These are phyloP conservation scores for Sciurus carolinensis DNA, from an alignment of 2,797 vertebrate species.

Conservation along the genomic window DNA sequence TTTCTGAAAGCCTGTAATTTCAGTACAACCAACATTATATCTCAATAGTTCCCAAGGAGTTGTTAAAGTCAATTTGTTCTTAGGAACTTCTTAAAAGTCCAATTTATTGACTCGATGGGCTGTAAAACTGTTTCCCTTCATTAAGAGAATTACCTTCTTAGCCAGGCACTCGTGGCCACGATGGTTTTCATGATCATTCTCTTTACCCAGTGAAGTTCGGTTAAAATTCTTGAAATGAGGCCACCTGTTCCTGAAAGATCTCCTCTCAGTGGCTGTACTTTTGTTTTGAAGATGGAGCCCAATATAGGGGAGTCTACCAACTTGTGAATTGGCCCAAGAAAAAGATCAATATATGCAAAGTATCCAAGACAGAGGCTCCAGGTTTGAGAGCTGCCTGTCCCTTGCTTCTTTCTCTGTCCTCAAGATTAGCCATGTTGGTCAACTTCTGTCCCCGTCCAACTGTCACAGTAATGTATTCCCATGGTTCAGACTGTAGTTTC, in stretches of 20 bases:
- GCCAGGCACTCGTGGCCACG: background rate
- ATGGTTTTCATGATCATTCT: background rate
- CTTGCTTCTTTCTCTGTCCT: background rate
- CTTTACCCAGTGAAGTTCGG: background rate
- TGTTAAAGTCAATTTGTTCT: conserved; percentile 79
- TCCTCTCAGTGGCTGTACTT: background rate
- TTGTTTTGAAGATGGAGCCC: background rate
- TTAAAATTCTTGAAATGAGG: conserved; percentile 12
- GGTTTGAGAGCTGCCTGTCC: background rate
- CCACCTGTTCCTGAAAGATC: background rate
- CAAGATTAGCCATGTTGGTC: background rate
- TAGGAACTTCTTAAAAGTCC: conserved; percentile 70
- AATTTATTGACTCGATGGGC: conserved; percentile 72
- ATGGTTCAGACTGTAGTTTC: background rate
- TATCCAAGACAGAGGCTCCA: background rate
- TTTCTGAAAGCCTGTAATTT: conserved; percentile 66
- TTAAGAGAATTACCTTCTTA: conserved; percentile 76
- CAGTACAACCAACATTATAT: conserved; percentile 67
- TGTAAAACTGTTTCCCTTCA: conserved; percentile 73
- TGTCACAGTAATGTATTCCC: background rate
- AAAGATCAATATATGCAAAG: background rate
- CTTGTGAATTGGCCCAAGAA: background rate
- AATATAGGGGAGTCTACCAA: background rate
- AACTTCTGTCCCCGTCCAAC: background rate
- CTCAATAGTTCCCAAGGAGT: conserved; percentile 52